Conservation (phyloP, 2,888 invertebrate species). For the Holacanthella duospinosa region DNA sequence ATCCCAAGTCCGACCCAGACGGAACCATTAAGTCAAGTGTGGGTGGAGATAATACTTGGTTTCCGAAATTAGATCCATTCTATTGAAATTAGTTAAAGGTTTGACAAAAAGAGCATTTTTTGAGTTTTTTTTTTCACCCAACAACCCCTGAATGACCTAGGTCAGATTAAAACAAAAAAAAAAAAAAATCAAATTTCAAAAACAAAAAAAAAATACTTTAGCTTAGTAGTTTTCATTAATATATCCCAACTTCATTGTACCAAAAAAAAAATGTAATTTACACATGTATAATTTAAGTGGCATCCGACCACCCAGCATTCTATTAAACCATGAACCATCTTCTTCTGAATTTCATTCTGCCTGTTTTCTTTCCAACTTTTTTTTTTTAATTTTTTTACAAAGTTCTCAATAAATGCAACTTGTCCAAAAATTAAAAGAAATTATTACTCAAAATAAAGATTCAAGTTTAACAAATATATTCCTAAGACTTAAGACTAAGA, state of each 20-base stretch:
- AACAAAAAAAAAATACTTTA: no score
- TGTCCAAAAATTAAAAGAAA: not conserved
- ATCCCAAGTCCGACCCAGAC: no score
- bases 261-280: not conserved
- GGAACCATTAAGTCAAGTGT: no score
- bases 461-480: not conserved
- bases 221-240: not conserved
- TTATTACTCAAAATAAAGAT: not conserved
- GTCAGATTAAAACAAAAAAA: not conserved
- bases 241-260: not conserved
- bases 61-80: no score
- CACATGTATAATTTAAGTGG: constrained; percentile 2
- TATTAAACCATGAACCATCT: not conserved
- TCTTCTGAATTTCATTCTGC: not conserved
- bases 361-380: not conserved
- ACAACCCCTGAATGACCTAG: no score
- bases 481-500: no score
- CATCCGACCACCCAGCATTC: not conserved
- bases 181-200: not conserved
- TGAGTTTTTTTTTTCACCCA: no score
- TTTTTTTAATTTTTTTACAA: not conserved
- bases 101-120: no score
- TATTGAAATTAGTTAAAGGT: no score
- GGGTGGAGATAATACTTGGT: no score
- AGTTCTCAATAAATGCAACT: not conserved